A percentile compares a stretch with the other conserved stretches of the same genome.
These are phyloP conservation scores for Chionis minor DNA, from an alignment of 2,113 vertebrate genomes.

Conservation along the genomic window DNA sequence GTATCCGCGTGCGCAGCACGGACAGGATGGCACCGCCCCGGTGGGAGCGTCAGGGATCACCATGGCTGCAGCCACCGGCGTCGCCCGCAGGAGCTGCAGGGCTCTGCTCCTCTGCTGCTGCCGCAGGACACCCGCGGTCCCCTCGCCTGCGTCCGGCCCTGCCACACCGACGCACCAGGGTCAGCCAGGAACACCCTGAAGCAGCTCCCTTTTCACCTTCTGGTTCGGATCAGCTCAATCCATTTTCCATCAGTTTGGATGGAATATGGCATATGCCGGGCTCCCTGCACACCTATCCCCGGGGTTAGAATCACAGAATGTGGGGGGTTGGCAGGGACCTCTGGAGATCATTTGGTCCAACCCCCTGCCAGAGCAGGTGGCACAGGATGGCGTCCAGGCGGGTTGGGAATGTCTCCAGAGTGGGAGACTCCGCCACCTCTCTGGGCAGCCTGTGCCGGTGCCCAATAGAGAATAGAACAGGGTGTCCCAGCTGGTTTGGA, in stretches of 20 bases:
- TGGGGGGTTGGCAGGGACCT: no score
- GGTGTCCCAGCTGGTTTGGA: background rate
- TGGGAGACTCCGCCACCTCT: no score
- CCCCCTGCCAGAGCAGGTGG: no score
- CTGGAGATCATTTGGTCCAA: no score
- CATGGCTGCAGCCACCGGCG: background rate
- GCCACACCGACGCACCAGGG: rapidly evolving
- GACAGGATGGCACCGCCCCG: background rate
- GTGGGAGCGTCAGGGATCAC: rapidly evolving
- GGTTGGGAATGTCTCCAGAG: no score
- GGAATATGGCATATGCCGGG: rapidly evolving
- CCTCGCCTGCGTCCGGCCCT: rapidly evolving
- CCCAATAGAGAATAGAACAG: no score
- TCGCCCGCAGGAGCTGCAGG: background rate
- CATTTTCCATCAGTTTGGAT: rapidly evolving
- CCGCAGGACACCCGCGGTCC: background rate
- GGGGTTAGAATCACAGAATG: no score
- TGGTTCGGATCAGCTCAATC: rapidly evolving
- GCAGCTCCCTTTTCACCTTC: background rate
- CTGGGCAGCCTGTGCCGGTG: no score
- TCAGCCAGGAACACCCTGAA: rapidly evolving
- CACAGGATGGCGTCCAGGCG: no score
- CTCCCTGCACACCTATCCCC: background rate
- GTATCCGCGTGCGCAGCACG: rapidly evolving
- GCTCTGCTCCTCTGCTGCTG: background rate